A percentile compares a stretch with the other conserved stretches of the same genome.
phyloP scores from a whole-genome alignment of 2,888 invertebrate species.

The Parapristionchus giblindavisi region DNA sequence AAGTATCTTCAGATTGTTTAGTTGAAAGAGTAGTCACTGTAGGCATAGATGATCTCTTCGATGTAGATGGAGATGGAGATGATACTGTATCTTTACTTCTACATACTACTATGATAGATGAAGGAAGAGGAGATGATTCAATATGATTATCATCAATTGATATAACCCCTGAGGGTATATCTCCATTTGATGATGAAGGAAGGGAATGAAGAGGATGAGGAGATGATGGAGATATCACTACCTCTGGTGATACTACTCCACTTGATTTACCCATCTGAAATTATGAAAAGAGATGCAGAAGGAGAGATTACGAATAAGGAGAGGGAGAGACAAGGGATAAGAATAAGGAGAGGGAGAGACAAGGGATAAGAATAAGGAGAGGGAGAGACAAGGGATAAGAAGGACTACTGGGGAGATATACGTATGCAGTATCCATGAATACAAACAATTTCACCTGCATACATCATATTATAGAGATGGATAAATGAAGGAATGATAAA shows the following conservation, averaged over 20 bases:
- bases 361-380: no score
- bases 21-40: background rate
- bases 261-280: slow-evolving; percentile 1
- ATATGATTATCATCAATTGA: no score
- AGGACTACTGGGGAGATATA: no score
- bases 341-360: slow-evolving; percentile 1
- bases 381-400: no score
- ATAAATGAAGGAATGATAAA: no score
- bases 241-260: slow-evolving; percentile 4
- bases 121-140: background rate
- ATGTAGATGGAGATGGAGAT: background rate
- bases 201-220: background rate
- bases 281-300: background rate
- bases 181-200: background rate
- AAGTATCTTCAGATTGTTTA: background rate
- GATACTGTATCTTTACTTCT: background rate
- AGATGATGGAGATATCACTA: background rate
- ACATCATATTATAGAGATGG: no score
- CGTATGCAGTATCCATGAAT: no score
- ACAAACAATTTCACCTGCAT: no score
- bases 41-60: slow-evolving; percentile 18
- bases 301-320: background rate
- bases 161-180: background rate
- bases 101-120: background rate
- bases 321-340: slow-evolving; percentile 9